Percentiles rank a stretch among this genome's conserved stretches.
Evolutionary conservation across 2,797 vertebrate species (phyloP).

Genomic region (Todus mexicanus): DNA sequence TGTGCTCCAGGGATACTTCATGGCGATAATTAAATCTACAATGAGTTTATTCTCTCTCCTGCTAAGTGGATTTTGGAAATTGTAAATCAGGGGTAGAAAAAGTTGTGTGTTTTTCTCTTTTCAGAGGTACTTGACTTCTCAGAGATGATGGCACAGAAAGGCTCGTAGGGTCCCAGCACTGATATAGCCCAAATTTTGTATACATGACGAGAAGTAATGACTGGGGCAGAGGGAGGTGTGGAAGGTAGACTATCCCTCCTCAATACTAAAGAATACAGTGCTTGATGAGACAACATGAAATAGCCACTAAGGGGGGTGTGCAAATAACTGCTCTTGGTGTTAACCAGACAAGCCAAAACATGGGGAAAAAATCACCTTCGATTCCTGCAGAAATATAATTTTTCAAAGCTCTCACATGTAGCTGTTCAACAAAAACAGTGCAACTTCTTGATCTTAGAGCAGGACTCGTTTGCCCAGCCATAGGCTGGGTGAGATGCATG

Average conservation of each 20-base stretch:
- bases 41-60: neutral
- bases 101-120: neutral
- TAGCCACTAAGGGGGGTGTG: neutral
- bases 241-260: neutral
- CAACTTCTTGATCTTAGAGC: neutral
- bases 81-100: neutral
- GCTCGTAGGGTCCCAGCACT: neutral
- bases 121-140: neutral
- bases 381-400: neutral
- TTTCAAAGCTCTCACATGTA: neutral
- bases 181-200: neutral
- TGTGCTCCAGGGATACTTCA: neutral
- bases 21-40: neutral
- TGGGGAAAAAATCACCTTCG: neutral
- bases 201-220: neutral
- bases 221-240: no score
- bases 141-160: neutral
- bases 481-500: neutral
- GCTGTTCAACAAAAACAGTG: neutral
- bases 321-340: neutral
- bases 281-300: neutral
- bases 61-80: neutral
- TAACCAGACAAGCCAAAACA: neutral
- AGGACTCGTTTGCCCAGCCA: neutral
- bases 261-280: neutral